Base-by-base conservation (phyloP, 2,888 invertebrate genomes). In the Therioaphis trifolii region DNA sequence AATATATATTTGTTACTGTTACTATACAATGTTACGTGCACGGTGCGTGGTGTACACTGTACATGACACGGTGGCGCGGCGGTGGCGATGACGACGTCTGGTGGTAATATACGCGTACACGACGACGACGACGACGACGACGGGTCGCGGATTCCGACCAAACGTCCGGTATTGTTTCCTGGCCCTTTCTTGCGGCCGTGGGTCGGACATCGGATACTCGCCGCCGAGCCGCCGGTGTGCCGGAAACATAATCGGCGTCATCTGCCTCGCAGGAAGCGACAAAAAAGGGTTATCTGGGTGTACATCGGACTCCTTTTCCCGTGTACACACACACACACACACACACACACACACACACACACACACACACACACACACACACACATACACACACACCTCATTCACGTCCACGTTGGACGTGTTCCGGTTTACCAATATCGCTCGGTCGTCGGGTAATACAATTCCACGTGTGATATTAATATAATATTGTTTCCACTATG, bases 241-340 rank as follows among this genome's bases (percentile, higher is more conserved):
- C 80, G 80, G 80, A 80, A 63, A 80, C 49, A 72, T 61, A 80
- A 72, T 80, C 80, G 80, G 71, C 80, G 61, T 80, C 80, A 80
- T 80, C 80, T 80, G 80, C 72, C 29, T 55, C 72, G 72, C 80
- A 80, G 80, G 80, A 80, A 80, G 80, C 72, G 80, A 80, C 80
- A 49, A 72, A 72, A 43, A 69, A 71, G 80, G 80, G 80, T 80
- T 80, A 80, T 80, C 80, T 61, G 72, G 29, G 61, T 24, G 43
- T 29, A 71, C 80, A 80, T 80, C 80, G 72, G 46, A 58, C 71
- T 71, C 52, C 24, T 49, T 35, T 21, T 24, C 58, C 7, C 58
- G 9, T 4, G 21, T 58, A 4, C 4, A 35, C 11, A 9, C 43
- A 18, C 12, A 29, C n/a, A 7, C 63, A 63, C n/a, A n/a, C n/a